Percentiles rank a stretch among this genome's conserved stretches.
Evolutionary conservation across 2,797 vertebrate species (phyloP).

Genomic region (Pogonophryne albipinna): DNA sequence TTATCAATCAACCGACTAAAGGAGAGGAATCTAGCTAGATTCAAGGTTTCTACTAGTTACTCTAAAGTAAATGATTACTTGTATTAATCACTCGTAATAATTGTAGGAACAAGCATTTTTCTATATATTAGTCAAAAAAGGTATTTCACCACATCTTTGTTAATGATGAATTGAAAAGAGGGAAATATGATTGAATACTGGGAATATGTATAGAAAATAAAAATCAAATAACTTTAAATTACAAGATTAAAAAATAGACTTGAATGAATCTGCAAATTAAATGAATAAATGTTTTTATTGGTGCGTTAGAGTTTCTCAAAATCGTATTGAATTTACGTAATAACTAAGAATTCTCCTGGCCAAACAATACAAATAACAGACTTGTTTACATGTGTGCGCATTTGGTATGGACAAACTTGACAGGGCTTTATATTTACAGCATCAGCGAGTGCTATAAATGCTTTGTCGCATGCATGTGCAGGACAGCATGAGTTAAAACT

Average conservation of each 20-base stretch:
- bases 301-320: background rate
- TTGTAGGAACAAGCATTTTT: background rate
- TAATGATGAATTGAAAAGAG: background rate
- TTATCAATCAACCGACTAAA: too few species aligned
- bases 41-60: background rate
- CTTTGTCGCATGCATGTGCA: background rate
- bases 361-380: constrained; percentile 25
- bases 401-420: background rate
- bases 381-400: constrained; percentile 6
- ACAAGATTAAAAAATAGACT: background rate
- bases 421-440: constrained; percentile 10
- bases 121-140: background rate
- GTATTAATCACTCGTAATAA: background rate
- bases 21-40: too few species aligned
- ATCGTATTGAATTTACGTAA: background rate
- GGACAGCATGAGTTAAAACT: constrained; percentile 20
- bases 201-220: background rate
- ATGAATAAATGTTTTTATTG: too few species aligned
- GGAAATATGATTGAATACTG: too few species aligned
- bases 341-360: constrained; percentile 9
- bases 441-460: constrained; percentile 25
- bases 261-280: too few species aligned
- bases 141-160: background rate
- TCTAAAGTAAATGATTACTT: background rate
- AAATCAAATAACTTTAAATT: constrained; percentile 1